Conservation (phyloP, 1,140 invertebrate species). For the Yoshiicerus persimilis region DNA sequence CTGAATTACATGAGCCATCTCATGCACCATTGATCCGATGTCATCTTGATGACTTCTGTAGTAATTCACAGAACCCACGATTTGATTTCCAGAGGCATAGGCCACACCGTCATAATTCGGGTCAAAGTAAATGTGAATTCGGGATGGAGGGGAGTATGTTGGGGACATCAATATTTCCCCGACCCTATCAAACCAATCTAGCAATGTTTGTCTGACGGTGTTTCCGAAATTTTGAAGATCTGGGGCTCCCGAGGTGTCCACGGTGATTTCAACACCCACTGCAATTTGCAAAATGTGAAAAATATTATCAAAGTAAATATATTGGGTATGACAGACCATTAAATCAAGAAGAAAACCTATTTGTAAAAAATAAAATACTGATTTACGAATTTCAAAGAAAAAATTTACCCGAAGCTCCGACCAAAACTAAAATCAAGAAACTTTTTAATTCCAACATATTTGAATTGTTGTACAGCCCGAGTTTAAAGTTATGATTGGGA, state of each 20-base stretch:
- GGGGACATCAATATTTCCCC: conserved; percentile 23
- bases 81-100: conserved; percentile 33
- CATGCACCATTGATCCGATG: conserved; percentile 43
- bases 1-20: conserved; percentile 46
- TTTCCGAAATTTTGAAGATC: conserved; percentile 30
- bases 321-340: no score
- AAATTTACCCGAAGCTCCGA: no score
- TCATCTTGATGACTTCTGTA: conserved; percentile 37
- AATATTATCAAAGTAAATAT: no score
- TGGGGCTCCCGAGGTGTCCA: conserved; percentile 10
- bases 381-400: no score
- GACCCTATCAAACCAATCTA: conserved; percentile 30
- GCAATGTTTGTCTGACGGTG: neutral
- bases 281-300: neutral
- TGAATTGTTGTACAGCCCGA: no score
- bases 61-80: conserved; percentile 41
- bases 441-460: no score
- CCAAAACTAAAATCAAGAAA: no score
- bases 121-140: conserved; percentile 40
- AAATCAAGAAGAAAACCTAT: no score
- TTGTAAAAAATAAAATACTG: no score
- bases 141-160: neutral
- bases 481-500: no score
- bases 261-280: neutral
- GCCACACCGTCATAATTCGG: conserved; percentile 46